Conservation (phyloP, 2,797 vertebrate species). For the Falco concolor region DNA sequence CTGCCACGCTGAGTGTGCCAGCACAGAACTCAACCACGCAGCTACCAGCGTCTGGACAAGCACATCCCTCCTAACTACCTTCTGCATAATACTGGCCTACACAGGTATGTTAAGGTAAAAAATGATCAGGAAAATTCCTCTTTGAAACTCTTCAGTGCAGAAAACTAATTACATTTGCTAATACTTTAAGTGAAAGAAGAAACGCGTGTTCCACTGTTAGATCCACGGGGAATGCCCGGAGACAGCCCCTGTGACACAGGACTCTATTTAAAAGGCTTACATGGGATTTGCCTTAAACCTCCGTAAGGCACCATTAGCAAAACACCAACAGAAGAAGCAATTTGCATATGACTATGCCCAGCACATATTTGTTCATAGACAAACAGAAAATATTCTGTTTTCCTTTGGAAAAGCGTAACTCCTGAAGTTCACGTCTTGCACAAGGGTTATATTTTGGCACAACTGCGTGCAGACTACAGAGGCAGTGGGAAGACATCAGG, state of each 20-base stretch:
- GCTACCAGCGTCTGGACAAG: accelerated
- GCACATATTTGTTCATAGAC: neutral
- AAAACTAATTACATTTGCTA: neutral
- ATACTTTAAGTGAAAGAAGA: neutral
- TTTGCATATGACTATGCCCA: neutral
- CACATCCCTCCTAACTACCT: neutral
- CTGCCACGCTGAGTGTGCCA: accelerated
- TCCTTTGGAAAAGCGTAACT: neutral
- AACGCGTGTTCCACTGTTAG: accelerated
- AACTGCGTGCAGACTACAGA: neutral
- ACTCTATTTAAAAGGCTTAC: neutral
- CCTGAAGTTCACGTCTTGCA: neutral
- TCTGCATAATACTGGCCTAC: neutral
- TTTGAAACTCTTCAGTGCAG: neutral
- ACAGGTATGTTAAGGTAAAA: neutral
- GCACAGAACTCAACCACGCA: accelerated
- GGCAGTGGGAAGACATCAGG: neutral
- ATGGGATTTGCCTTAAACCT: neutral
- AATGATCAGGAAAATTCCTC: neutral
- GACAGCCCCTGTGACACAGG: neutral
- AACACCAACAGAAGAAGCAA: neutral
- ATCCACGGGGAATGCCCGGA: neutral
- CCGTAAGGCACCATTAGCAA: neutral
- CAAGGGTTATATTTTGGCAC: neutral
- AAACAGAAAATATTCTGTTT: neutral